These are phyloP conservation scores for Chalcis sispes DNA, from an alignment of 2,888 invertebrate genomes.

Conservation along the genomic window DNA sequence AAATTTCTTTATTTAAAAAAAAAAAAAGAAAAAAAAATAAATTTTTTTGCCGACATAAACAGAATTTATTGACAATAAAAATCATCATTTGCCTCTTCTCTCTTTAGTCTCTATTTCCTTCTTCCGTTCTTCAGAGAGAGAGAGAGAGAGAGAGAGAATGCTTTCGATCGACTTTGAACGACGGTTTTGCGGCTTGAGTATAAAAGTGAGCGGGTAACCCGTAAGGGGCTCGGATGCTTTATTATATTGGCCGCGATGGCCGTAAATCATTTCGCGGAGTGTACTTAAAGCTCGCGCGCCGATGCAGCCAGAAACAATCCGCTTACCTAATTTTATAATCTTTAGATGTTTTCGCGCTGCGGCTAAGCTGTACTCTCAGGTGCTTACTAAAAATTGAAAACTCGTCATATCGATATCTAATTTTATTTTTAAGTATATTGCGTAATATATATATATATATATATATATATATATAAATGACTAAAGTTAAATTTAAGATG, in stretches of 20 bases:
- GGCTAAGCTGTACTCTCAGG: no score
- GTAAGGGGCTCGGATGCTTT: constrained; percentile 65
- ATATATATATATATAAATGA: no score
- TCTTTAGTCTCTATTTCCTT: neutral
- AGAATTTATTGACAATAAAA: constrained; percentile 38
- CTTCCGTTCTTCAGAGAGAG: neutral
- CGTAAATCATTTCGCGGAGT: constrained; percentile 65
- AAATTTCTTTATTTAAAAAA: no score
- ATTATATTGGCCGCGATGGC: constrained; percentile 64
- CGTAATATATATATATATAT: no score
- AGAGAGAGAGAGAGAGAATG: neutral
- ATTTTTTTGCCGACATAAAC: neutral
- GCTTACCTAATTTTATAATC: no score
- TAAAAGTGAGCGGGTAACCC: constrained; percentile 64
- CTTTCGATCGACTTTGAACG: constrained; percentile 19
- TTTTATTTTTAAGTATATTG: no score
- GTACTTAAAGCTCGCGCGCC: no score
- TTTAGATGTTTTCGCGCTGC: no score
- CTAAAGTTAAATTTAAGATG: no score
- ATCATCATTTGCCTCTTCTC: neutral
- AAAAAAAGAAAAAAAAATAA: no score
- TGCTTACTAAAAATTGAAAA: no score
- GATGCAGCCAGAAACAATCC: constrained; percentile 58
- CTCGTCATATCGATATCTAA: no score
- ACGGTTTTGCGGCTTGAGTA: constrained; percentile 46